Conservation (phyloP, 2,113 vertebrate species). For the Tiliqua scincoides region DNA sequence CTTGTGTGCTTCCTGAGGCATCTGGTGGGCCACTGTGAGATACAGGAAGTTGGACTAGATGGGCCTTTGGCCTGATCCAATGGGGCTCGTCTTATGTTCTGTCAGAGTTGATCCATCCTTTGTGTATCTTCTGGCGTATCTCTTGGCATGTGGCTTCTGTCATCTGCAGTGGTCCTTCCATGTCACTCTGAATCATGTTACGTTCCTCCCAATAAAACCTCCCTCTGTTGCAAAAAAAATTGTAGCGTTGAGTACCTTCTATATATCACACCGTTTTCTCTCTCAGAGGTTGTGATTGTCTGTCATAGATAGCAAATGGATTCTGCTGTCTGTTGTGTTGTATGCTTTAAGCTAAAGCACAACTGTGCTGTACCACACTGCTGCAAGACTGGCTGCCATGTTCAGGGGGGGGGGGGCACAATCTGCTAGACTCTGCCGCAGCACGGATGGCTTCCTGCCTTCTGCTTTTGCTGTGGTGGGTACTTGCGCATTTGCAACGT, state of each 20-base stretch:
- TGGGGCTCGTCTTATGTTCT: too few relatives aligned
- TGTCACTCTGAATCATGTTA: slow-evolving; percentile 58
- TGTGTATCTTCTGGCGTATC: accelerated
- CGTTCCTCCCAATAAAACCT: slow-evolving; percentile 25
- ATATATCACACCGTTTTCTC: not conserved
- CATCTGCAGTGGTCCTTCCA: slow-evolving; percentile 55
- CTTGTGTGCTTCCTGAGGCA: too few relatives aligned
- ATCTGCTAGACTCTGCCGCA: not conserved
- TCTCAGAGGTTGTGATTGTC: slow-evolving; percentile 36
- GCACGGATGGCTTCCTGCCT: not conserved
- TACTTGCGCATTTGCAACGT: slow-evolving; percentile 11
- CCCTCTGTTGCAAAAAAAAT: slow-evolving; percentile 11
- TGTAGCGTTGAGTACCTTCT: slow-evolving; percentile 5
- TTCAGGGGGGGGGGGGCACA: not conserved
- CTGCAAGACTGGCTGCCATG: slow-evolving; percentile 25
- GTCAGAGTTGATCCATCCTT: slow-evolving; percentile 16
- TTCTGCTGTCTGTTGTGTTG: slow-evolving; percentile 21
- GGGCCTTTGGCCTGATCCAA: too few relatives aligned
- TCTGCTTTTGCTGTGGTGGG: slow-evolving; percentile 18
- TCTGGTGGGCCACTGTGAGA: too few relatives aligned
- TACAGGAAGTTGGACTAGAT: too few relatives aligned
- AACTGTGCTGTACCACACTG: slow-evolving; percentile 37
- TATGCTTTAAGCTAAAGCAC: slow-evolving; percentile 39
- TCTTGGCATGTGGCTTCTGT: not conserved
- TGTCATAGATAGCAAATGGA: slow-evolving; percentile 29